Percentiles rank a stretch among this genome's conserved stretches.
Evolutionary conservation across 2,113 vertebrate species (phyloP).

Genomic region (Protobothrops flavoviridis): DNA sequence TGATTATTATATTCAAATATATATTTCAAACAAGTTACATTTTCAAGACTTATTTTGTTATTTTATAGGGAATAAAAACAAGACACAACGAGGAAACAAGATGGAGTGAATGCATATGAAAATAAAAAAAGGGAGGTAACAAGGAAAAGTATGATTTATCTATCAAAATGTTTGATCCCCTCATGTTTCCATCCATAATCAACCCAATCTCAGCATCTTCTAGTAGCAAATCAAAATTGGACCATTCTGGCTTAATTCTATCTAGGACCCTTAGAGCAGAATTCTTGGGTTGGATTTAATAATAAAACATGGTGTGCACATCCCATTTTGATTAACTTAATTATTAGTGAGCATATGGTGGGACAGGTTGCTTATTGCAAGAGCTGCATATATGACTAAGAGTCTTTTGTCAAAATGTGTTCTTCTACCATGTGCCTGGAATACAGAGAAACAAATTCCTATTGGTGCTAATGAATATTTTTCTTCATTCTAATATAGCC

Average conservation of each 20-base stretch:
- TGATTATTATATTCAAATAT: background rate
- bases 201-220: background rate
- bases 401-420: background rate
- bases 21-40: background rate
- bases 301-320: background rate
- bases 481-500: background rate
- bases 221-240: background rate
- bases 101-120: background rate
- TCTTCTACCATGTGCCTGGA: background rate
- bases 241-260: background rate
- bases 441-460: background rate
- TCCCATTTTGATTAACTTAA: background rate
- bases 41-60: background rate
- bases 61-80: background rate
- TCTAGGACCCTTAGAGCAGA: background rate
- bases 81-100: background rate
- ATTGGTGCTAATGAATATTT: background rate
- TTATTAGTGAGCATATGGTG: background rate
- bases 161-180: background rate
- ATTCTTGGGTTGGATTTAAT: too few species aligned
- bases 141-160: background rate
- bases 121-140: background rate
- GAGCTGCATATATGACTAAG: background rate
- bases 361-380: background rate
- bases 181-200: background rate